phyloP scores from a whole-genome alignment of 1,140 invertebrate genomes.

The Thalassaphorura encarpata region DNA sequence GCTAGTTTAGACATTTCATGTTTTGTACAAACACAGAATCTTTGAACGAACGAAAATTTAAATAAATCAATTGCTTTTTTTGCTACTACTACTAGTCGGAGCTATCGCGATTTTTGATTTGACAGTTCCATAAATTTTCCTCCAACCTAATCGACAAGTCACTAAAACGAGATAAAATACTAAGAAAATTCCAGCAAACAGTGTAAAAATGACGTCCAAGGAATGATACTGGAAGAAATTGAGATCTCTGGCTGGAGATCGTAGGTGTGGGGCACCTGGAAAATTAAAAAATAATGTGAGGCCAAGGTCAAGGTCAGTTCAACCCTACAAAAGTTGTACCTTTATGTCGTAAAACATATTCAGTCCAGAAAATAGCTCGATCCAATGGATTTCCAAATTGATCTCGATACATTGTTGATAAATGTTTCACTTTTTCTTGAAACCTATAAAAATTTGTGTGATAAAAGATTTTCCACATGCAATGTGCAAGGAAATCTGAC shows the following conservation, averaged over 20 bases:
- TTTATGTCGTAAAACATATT: conserved; percentile 42
- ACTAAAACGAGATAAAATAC: background rate
- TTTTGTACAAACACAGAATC: too few species aligned
- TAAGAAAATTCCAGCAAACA: background rate
- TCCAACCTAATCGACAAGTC: too few species aligned
- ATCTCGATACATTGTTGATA: conserved; percentile 47
- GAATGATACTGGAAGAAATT: background rate
- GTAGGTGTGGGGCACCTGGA: conserved; percentile 1
- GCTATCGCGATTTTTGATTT: too few species aligned
- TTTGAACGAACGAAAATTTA: too few species aligned
- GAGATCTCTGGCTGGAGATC: background rate
- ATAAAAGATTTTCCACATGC: background rate
- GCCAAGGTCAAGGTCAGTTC: too few species aligned
- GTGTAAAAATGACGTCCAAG: background rate
- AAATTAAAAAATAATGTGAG: too few species aligned
- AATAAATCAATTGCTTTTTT: too few species aligned
- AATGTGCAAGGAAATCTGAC: background rate
- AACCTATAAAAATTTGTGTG: conserved; percentile 35
- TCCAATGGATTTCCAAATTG: conserved; percentile 44
- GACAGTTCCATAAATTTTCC: too few species aligned
- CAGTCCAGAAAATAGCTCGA: conserved; percentile 50
- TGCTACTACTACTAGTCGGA: too few species aligned
- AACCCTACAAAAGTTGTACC: too few species aligned
- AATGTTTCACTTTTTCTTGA: conserved; percentile 39
- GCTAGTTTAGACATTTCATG: too few species aligned